These are phyloP conservation scores for Pseudorasbora parva DNA, from an alignment of 2,113 vertebrate species.

Conservation along the genomic window DNA sequence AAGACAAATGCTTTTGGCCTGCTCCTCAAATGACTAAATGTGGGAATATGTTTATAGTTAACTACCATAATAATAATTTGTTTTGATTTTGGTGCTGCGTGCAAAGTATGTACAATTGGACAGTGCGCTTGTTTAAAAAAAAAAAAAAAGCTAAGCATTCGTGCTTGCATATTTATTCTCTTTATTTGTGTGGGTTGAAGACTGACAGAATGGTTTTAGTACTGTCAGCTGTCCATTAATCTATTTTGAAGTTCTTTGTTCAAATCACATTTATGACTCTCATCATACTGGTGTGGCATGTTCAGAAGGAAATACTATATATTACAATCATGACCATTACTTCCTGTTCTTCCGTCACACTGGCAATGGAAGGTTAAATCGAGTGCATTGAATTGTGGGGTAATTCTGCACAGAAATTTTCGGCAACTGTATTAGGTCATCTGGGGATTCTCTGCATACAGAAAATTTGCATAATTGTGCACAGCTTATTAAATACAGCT, in stretches of 20 bases:
- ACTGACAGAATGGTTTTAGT: background rate
- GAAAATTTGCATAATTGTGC: background rate
- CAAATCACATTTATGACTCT: background rate
- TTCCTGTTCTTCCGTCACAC: background rate
- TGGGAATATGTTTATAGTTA: background rate
- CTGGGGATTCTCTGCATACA: conserved; percentile 65
- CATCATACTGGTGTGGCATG: background rate
- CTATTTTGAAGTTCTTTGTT: background rate
- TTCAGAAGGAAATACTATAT: background rate
- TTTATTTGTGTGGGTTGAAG: background rate
- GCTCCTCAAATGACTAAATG: background rate
- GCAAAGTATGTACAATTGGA: background rate
- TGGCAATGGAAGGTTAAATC: background rate
- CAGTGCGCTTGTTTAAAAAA: background rate
- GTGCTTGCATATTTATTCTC: background rate
- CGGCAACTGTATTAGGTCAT: conserved; percentile 78
- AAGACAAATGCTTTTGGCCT: background rate
- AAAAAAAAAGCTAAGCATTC: background rate
- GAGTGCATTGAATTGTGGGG: conserved; percentile 61
- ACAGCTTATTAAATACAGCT: background rate
- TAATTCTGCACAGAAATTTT: conserved; percentile 75
- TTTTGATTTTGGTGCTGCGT: background rate
- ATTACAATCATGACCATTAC: background rate
- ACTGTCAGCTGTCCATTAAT: background rate
- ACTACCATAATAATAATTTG: background rate